A percentile compares a stretch with the other conserved stretches of the same genome.
These are phyloP conservation scores for Notarius quadriscutis DNA, from an alignment of 2,113 vertebrate genomes.

Conservation along the genomic window DNA sequence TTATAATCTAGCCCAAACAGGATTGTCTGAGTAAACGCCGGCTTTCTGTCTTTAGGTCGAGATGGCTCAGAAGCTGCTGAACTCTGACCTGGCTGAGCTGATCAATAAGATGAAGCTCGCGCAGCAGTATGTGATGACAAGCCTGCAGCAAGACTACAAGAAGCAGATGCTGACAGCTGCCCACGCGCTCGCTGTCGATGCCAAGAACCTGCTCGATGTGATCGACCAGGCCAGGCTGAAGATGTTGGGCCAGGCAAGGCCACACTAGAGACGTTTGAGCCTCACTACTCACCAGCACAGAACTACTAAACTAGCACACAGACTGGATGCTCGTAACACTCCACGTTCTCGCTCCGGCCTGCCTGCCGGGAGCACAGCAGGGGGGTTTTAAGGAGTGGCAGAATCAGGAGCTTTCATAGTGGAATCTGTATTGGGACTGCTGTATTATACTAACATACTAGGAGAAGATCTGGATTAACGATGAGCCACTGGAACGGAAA, in stretches of 20 bases:
- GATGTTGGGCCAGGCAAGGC: conserved; percentile 84
- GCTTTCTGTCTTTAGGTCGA: conserved; percentile 79
- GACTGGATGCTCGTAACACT: conserved; percentile 21
- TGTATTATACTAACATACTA: conserved; percentile 6
- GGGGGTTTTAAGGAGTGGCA: conserved; percentile 6
- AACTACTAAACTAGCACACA: conserved; percentile 42
- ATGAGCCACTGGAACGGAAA: conserved; percentile 26
- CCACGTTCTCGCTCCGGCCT: conserved; percentile 25
- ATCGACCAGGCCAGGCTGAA: conserved; percentile 93
- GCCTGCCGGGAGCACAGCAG: conserved; percentile 25
- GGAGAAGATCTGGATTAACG: conserved; percentile 23
- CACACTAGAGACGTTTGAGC: conserved; percentile 70
- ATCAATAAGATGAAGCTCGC: conserved; percentile 98
- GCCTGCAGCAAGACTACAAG: conserved; percentile 88
- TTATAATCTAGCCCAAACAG: not conserved
- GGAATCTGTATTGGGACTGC: conserved; percentile 25
- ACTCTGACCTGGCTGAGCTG: conserved; percentile 85
- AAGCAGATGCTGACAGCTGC: conserved; percentile 89
- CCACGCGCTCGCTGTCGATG: conserved; percentile 84
- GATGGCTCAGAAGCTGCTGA: conserved; percentile 91
- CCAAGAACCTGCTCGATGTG: conserved; percentile 82
- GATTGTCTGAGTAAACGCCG: not conserved
- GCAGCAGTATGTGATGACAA: conserved; percentile 88
- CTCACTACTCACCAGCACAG: conserved; percentile 26
- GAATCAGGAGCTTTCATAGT: not conserved